Evolutionary conservation across 1,140 invertebrate genomes (phyloP), one percentile per base, ranked within the genome.

Genomic region (Coptotermes formosanus): DNA sequence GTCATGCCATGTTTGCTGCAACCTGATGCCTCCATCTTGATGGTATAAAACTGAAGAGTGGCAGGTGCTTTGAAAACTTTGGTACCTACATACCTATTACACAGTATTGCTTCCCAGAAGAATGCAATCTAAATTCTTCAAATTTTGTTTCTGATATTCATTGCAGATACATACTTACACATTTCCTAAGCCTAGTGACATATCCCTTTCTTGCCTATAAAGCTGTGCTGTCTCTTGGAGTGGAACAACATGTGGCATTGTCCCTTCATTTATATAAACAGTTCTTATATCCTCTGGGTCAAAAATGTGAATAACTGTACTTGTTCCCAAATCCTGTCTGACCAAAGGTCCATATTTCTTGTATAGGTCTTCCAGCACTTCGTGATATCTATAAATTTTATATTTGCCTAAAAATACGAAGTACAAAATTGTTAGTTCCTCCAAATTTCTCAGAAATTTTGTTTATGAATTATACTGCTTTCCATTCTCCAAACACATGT

Each of bases 181-280:
- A 88, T 94, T 94, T 75, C 93, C 93, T 11, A 94, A 89, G 32
- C 94, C 94, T 16, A 90, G 90, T 48, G 91, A 92, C 86, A 92
- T 89, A 85, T 91, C 88, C 59, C 90, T 91, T 88, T 91, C 89
- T 88, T 91, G 88, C 87, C 91, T 89, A 88, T 93, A 93, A n/a
- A 91, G 85, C 88, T 92, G 90, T 21, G 90, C 90, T 3, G 92
- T 91, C 88, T 93, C 91, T 86, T 93, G 90, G 9, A 93, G 88
- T 16, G 93, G 93, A 48, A 90, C 90, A 44, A 93, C 90, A 87
- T 90, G 87, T 7, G 93, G 93, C 43, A 86, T 90, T 87, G 92
- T 92, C 21, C 91, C 92, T 87, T 93, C 92, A 86, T 89, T 88
- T 88, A 88, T 82, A 83, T 89, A 88, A 16, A 91, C 89, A 8